A percentile compares a stretch with the other conserved stretches of the same genome.
phyloP scores from a whole-genome alignment of 1,140 invertebrate species.

The Ridgeia piscesae region DNA sequence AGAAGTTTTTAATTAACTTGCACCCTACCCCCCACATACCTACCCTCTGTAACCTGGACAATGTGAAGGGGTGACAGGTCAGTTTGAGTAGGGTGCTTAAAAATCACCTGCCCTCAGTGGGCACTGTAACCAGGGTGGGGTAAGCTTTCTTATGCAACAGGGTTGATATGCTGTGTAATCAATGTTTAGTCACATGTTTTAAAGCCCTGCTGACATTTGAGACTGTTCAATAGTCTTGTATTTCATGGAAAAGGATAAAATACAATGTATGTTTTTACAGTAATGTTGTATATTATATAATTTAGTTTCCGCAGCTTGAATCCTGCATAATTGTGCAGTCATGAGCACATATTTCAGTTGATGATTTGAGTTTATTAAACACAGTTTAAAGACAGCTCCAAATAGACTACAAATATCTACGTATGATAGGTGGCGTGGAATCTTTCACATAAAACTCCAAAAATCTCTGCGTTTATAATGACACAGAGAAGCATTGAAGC shows the following conservation, averaged over 20 bases:
- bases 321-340: not conserved
- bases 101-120: not conserved
- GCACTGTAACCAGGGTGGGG: not conserved
- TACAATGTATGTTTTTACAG: not conserved
- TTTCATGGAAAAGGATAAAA: not conserved
- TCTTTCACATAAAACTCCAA: not conserved
- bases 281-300: not conserved
- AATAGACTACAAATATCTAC: not conserved
- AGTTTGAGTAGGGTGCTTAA: not conserved
- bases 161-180: not conserved
- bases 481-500: not conserved
- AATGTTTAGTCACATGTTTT: not conserved
- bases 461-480: not conserved
- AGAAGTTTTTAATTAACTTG: not conserved
- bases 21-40: not conserved
- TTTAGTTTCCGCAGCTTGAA: not conserved
- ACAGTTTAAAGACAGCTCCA: not conserved
- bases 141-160: not conserved
- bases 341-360: not conserved
- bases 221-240: not conserved
- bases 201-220: not conserved
- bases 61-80: slow-evolving; percentile 3
- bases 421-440: not conserved
- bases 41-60: not conserved
- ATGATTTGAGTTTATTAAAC: not conserved